Percentiles rank a stretch among this genome's conserved stretches.
These are phyloP conservation scores for Trichacis sp. DNA, from an alignment of 2,888 invertebrate genomes.

Conservation along the genomic window DNA sequence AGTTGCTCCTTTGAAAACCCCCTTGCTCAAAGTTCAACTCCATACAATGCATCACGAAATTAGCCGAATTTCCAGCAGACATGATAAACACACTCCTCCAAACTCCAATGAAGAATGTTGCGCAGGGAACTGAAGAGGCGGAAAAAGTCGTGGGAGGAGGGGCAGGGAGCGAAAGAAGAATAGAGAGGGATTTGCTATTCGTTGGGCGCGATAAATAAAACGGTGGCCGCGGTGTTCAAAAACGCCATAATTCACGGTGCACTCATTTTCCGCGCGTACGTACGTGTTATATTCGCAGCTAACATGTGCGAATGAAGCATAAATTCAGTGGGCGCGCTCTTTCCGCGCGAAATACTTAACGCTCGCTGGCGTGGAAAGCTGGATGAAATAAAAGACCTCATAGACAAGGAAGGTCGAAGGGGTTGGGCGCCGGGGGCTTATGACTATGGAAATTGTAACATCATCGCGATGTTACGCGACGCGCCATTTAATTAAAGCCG, in stretches of 20 bases:
- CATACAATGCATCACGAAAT: too few relatives aligned
- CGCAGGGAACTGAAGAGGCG: conserved; percentile 25
- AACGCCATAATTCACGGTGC: conserved; percentile 59
- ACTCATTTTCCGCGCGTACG: conserved; percentile 51
- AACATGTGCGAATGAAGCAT: conserved; percentile 60
- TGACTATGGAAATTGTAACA: conserved; percentile 5
- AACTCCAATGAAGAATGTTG: conserved; percentile 12
- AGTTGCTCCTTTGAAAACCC: too few relatives aligned
- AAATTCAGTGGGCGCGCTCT: conserved; percentile 54
- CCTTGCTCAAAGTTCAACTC: too few relatives aligned
- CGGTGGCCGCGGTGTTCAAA: conserved; percentile 50
- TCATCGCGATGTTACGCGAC: not conserved
- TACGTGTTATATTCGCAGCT: conserved; percentile 47
- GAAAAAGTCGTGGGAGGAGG: too few relatives aligned
- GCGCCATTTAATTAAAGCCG: not conserved
- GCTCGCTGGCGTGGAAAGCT: conserved; percentile 48
- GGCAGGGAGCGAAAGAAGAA: too few relatives aligned
- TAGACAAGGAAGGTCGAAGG: conserved; percentile 17
- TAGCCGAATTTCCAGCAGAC: not conserved
- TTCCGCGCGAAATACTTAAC: conserved; percentile 48
- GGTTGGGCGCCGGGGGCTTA: conserved; percentile 4
- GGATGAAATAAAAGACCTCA: conserved; percentile 29
- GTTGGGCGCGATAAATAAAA: conserved; percentile 53
- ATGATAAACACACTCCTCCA: conserved; percentile 7
- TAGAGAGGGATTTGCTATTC: conserved; percentile 26